phyloP scores from a whole-genome alignment of 2,113 vertebrate species.

The Cisticola juncidis region DNA sequence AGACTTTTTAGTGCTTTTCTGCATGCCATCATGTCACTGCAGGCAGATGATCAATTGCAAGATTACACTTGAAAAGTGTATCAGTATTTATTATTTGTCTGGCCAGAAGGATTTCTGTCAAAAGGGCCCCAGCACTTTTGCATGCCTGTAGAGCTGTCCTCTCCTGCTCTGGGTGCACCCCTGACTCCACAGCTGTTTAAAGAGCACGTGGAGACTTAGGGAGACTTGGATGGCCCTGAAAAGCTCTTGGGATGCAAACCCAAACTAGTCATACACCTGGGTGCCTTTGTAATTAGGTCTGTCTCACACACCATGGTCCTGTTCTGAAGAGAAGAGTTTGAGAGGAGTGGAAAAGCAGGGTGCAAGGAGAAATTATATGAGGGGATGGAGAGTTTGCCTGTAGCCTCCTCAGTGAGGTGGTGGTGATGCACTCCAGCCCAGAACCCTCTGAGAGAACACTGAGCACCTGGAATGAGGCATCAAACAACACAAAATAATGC shows the following conservation, averaged over 20 bases:
- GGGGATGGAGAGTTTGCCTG: neutral
- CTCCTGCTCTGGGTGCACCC: neutral
- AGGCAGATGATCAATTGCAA: neutral
- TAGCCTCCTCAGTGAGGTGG: neutral
- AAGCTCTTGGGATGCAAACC: neutral
- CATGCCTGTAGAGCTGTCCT: neutral
- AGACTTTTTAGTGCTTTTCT: neutral
- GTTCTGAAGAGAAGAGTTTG: neutral
- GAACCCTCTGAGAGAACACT: rapidly evolving
- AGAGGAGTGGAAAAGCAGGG: neutral
- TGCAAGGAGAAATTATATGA: neutral
- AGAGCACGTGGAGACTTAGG: neutral
- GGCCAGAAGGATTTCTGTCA: neutral
- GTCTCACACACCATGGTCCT: neutral
- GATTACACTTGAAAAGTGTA: neutral
- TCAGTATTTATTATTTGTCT: neutral
- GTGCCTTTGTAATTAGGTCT: neutral
- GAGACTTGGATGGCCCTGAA: neutral
- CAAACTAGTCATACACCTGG: neutral
- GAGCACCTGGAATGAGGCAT: neutral
- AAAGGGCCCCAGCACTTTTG: neutral
- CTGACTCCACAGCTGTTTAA: neutral
- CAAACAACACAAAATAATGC: neutral
- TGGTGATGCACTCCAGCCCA: neutral
- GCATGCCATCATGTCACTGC: neutral